phyloP scores from a whole-genome alignment of 1,140 invertebrate genomes.

The Trichonephila inaurata region DNA sequence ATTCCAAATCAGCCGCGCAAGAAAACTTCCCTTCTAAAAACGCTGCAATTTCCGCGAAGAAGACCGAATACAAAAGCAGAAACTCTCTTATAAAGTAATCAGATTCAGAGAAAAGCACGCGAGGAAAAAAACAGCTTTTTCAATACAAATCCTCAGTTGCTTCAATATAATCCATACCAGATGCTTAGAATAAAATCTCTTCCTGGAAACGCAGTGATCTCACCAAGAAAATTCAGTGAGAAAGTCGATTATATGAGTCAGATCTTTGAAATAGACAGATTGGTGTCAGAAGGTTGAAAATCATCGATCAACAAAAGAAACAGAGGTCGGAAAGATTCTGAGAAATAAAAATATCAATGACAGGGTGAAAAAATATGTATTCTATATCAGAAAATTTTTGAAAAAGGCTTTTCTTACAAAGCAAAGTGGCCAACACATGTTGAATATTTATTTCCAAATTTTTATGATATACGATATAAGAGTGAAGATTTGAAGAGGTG shows the following conservation, averaged over 20 bases:
- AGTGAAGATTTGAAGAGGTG: too few species aligned
- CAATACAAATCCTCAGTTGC: neutral
- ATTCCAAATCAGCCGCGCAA: too few species aligned
- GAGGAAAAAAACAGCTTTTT: neutral
- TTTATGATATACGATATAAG: too few species aligned
- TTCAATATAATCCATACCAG: neutral
- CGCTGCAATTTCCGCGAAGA: too few species aligned
- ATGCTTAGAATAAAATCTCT: neutral
- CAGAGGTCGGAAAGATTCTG: neutral
- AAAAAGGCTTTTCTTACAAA: neutral
- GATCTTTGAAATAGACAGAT: constrained; percentile 52
- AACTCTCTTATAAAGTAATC: too few species aligned
- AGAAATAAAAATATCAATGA: constrained; percentile 1
- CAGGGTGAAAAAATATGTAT: neutral
- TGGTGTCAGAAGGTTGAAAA: constrained; percentile 34
- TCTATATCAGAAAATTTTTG: neutral
- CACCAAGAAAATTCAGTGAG: neutral
- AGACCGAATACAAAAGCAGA: too few species aligned
- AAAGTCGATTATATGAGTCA: neutral
- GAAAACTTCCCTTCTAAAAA: too few species aligned
- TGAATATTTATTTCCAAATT: too few species aligned
- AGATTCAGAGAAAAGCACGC: neutral
- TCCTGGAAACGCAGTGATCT: neutral
- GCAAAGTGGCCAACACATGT: neutral
- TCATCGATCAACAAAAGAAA: constrained; percentile 51